A percentile compares a stretch with the other conserved stretches of the same genome.
Conservation (phyloP, 2,888 invertebrate species). For the Pandemis heparana region DNA sequence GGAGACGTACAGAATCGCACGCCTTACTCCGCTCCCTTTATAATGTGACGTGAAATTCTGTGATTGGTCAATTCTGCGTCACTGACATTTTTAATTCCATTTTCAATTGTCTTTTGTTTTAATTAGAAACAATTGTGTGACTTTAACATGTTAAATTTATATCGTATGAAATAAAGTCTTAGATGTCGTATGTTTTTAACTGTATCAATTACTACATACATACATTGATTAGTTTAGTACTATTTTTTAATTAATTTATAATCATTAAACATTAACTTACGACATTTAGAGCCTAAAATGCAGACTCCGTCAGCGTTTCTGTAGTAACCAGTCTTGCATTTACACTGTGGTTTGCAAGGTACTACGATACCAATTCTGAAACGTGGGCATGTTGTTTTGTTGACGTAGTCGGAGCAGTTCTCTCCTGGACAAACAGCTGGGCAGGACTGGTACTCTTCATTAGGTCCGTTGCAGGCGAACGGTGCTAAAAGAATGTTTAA, state of each 20-base stretch:
- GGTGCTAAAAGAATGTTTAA: constrained; percentile 42
- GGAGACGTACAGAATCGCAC: too few species aligned
- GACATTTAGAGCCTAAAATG: constrained; percentile 45
- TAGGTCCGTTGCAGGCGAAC: constrained; percentile 43
- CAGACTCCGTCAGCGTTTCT: constrained; percentile 41
- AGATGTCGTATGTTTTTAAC: too few species aligned
- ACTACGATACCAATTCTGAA: constrained; percentile 33
- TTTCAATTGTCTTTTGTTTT: too few species aligned
- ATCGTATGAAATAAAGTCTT: too few species aligned
- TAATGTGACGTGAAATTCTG: too few species aligned
- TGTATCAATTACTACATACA: too few species aligned
- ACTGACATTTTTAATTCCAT: too few species aligned
- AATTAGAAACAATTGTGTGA: too few species aligned
- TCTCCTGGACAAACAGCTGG: constrained; percentile 44
- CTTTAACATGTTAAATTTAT: too few species aligned
- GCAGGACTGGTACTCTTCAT: constrained; percentile 45
- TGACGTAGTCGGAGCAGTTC: constrained; percentile 43
- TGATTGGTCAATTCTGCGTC: too few species aligned
- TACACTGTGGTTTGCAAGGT: constrained; percentile 36
- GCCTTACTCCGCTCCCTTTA: too few species aligned
- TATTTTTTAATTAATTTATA: neutral
- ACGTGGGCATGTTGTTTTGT: constrained; percentile 40
- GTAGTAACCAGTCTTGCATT: constrained; percentile 35
- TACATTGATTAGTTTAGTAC: too few species aligned
- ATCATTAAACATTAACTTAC: neutral